Base-by-base conservation (phyloP, 2,888 invertebrate genomes). In the Oscheius myriophilus region DNA sequence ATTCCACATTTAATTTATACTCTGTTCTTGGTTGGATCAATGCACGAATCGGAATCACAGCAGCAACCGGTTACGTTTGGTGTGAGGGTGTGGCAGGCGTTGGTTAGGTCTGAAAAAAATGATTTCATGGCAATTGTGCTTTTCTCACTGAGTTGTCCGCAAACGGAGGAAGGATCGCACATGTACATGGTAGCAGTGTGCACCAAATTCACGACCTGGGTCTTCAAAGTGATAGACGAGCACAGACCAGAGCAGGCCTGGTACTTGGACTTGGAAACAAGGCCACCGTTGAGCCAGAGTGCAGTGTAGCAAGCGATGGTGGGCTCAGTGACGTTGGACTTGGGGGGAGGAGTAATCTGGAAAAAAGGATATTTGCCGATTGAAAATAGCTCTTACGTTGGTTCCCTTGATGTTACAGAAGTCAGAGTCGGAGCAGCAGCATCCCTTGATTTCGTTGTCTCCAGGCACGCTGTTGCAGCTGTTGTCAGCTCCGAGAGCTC, bases 401-500 rank as follows among this genome's bases (percentile, higher is more conserved):
- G 49, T 54, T 12, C 25, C 26, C 9, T 54, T 25, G 45, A 74
- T 68, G 73, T 78, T 78, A 62, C 77, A 78, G 69, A 75, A 71
- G 69, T 73, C 71, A 39, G 46, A 58, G 65, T 75, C 73, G 65
- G 73, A 71, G 57, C 75, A 76, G 66, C 78, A 78, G 72, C 78
- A 78, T 12, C 71, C 75, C 16, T 57, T 62, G 54, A 75, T 61
- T 53, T 67, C 70, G 26, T 67, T 54, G 42, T 74, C 77, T 11
- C 43, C 42, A 26, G 69, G 66, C 26, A 77, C 43, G 42, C 18
- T 57, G 54, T 68, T 69, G 63, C 74, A 74, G 65, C 69, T 49
- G 54, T 75, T 69, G 58, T 73, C 72, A 21, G 75, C 65, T 59
- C 72, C 75, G 11, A 77, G 70, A 18, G 65, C 39, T 41, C 59